These are phyloP conservation scores for Suricata suricatta DNA, from an alignment of 2,113 vertebrate species.

Conservation along the genomic window DNA sequence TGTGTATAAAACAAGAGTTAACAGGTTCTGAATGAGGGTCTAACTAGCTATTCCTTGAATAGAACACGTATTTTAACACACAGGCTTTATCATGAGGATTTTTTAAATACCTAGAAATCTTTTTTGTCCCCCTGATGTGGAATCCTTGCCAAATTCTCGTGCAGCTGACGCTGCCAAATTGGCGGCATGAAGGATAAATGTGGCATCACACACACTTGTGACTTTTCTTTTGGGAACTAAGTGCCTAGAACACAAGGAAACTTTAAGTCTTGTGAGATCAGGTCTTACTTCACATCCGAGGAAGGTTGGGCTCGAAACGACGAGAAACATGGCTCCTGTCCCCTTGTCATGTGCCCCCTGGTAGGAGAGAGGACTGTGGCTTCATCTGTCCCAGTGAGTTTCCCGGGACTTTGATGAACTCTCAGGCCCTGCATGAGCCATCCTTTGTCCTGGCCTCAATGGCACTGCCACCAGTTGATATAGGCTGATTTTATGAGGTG, in stretches of 20 bases:
- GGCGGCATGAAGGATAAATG: neutral
- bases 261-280: neutral
- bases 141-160: neutral
- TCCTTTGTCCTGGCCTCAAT: conserved; percentile 56
- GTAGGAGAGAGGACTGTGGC: neutral
- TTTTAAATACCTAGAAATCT: neutral
- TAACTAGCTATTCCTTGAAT: neutral
- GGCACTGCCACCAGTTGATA: conserved; percentile 42
- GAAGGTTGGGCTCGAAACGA: neutral
- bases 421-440: conserved; percentile 24
- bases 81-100: neutral
- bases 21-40: neutral
- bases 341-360: neutral
- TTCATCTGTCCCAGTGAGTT: neutral
- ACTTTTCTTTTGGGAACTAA: neutral
- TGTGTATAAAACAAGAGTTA: neutral
- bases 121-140: neutral
- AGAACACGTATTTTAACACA: rapidly evolving
- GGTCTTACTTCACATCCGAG: neutral
- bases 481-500: conserved; percentile 61
- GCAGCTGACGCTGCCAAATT: neutral
- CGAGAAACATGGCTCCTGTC: conserved; percentile 37
- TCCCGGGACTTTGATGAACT: conserved; percentile 46
- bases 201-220: neutral
- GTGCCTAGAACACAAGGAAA: neutral